phyloP scores from a whole-genome alignment of 2,888 invertebrate species.

The Vesta saturnalis region DNA sequence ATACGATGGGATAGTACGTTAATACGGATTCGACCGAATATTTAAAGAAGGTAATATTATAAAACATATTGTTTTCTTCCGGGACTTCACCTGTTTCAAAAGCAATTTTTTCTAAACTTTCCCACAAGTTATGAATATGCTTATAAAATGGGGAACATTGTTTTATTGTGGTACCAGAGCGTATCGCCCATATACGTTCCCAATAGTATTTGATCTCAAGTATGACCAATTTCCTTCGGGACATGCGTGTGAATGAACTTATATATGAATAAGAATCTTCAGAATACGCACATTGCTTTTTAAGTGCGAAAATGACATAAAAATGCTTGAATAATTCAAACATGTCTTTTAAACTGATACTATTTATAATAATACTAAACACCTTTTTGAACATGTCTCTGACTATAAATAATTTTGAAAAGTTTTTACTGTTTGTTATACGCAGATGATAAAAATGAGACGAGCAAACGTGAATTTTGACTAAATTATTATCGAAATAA shows the following conservation, averaged over 20 bases:
- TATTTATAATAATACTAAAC: conserved; percentile 4
- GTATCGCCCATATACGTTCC: background rate
- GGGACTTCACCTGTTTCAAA: background rate
- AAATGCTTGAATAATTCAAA: background rate
- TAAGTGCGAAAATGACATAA: conserved; percentile 1
- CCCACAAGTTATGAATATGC: background rate
- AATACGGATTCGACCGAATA: background rate
- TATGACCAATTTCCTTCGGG: background rate
- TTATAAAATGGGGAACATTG: conserved; percentile 9
- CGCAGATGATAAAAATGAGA: background rate
- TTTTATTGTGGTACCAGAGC: background rate
- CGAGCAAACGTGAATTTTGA: conserved; percentile 3
- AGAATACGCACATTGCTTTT: background rate
- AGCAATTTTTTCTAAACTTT: background rate
- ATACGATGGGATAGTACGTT: conserved; percentile 8
- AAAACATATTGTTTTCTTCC: background rate
- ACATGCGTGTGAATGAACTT: background rate
- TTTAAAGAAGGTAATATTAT: background rate
- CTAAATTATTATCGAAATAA: background rate
- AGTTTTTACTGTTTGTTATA: too few relatives aligned
- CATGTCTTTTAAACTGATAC: background rate
- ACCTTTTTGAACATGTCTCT: background rate
- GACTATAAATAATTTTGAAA: background rate
- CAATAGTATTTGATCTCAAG: background rate
- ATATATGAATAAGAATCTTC: background rate